phyloP scores from a whole-genome alignment of 2,888 invertebrate species.

The Cataglyphis cursor region DNA sequence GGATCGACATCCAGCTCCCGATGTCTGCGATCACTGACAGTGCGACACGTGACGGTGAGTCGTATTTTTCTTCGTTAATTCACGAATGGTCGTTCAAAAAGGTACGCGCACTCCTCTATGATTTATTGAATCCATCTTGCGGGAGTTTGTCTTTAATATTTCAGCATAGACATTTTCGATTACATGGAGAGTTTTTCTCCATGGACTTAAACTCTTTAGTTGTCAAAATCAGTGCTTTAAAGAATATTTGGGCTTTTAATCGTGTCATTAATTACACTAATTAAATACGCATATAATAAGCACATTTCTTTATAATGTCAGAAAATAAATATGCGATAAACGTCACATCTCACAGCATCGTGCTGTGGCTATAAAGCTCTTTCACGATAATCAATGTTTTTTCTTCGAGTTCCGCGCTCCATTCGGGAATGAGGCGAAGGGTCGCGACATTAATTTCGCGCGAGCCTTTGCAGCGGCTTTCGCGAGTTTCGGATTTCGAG shows the following conservation, averaged over 20 bases:
- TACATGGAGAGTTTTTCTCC: neutral
- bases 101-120: neutral
- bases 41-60: constrained; percentile 44
- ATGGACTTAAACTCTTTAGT: neutral
- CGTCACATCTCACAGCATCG: neutral
- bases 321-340: constrained; percentile 2
- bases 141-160: constrained; percentile 13
- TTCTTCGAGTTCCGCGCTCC: constrained; percentile 27
- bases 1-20: constrained; percentile 80
- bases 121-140: constrained; percentile 27
- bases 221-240: neutral
- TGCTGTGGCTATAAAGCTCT: constrained; percentile 16
- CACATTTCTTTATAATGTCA: neutral
- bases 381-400: constrained; percentile 17
- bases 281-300: neutral
- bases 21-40: constrained; percentile 48
- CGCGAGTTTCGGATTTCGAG: constrained; percentile 69
- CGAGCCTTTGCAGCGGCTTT: constrained; percentile 36
- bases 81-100: constrained; percentile 13
- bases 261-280: neutral
- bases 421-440: constrained; percentile 14
- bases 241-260: neutral
- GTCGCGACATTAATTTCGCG: constrained; percentile 57
- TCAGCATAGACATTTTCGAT: neutral
- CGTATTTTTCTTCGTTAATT: constrained; percentile 46